Base-by-base conservation (phyloP, 2,888 invertebrate species). In the Tetheella fluctuosa region DNA sequence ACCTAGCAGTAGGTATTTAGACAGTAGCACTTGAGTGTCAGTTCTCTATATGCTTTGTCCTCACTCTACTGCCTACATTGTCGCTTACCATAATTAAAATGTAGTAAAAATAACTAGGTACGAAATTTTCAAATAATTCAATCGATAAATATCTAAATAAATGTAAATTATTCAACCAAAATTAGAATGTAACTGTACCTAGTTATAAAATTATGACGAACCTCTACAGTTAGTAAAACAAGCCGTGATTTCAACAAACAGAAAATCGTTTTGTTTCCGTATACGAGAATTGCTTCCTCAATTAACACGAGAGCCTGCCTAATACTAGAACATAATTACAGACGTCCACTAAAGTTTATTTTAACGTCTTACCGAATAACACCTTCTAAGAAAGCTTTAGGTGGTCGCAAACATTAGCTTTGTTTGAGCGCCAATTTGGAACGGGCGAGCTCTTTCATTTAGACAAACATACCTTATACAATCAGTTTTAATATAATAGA, bases 341-440 rank as follows among this genome's bases (percentile, higher is more conserved):
- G 64, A 69, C 70, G 76, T 69, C 70, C 76, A 85, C 76, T 83
- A 64, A 65, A 71, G 57, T 54, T 58, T 59, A 53, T 63, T 64
- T 59, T 61, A 62, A 62, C 62, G 59, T 62, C 37, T 52, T 54
- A 59, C 23, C 15, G 59, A 57, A 58, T 48, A 75, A 70, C 74
- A 75, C 76, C 74, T 84, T 83, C 86, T 83, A 80, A 85, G 88
- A 88, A 86, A 77, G 79, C 85, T 85, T 85, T 77, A 89, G 91
- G 91, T 92, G 91, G 91, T 90, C 91, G 87, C 91, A 91, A 92
- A 91, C 86, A 91, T 69, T 64, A 72, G 74, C 78, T 80, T 85
- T 90, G 88, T 90, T 90, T 91, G 85, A 83, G 76, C 84, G 84
- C 82, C 86, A 88, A 90, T 90, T 91, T 88, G 81, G 85, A 85